Base-by-base conservation (phyloP, 2,888 invertebrate genomes). In the Cheilosia soror region DNA sequence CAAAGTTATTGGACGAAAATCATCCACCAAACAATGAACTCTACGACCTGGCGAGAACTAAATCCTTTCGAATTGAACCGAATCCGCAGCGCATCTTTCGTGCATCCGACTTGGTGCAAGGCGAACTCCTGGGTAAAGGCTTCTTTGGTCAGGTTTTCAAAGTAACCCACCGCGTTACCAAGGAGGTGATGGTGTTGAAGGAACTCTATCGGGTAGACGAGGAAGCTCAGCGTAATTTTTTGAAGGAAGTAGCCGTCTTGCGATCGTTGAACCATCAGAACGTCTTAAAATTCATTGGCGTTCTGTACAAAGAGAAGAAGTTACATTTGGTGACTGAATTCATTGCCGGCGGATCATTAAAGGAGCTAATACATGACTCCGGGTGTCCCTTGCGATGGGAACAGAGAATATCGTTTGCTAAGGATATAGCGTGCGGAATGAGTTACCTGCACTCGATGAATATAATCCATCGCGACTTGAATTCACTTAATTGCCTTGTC, bases 131-230 rank as follows among this genome's bases (percentile, higher is more conserved):
- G 13, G 98, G 98, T 3, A 96, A 97, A 89, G 98, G 98, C 0
- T 98, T 98, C 93, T 98, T 98, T 92, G 98, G 98, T 1, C 97
- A 98, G 91, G 97, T 96, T 78, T 97, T 95, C 92, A 96, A 97
- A 93, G 98, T 98, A 73, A 98, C 97, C 0, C 98, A 98, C 90
- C 95, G 96, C 66, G 95, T 96, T 88, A 98, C 98, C 0, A 96
- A 96, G 87, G 98, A 98, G 93, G 96, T 98, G 55, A 98, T 98
- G 98, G 98, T 98, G 88, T 94, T 98, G 51, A 98, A 98, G 90
- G 98, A 98, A 90, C 93, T 98, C 73, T 97, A 98, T 93, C 94
- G 97, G 72, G 97, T 98, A 27, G 98, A 98, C 90, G 98, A 98
- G 90, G 97, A 97, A 89, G 98, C 98, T 1, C 98, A 98, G 91